Evolutionary conservation across 2,113 vertebrate genomes (phyloP).

Genomic region (Tupaia tana): DNA sequence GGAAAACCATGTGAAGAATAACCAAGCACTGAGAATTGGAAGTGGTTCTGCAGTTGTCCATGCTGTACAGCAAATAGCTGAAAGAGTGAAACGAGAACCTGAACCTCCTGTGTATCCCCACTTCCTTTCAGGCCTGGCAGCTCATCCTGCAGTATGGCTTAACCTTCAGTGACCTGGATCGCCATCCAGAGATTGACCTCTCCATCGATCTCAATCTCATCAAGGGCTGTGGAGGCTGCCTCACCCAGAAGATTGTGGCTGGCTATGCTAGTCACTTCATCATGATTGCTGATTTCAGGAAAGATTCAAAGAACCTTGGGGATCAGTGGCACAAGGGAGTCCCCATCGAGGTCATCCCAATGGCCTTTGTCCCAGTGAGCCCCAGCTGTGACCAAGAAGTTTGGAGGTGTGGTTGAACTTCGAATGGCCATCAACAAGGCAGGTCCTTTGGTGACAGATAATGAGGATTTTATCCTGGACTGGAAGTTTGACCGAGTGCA

Average conservation of each 20-base stretch:
- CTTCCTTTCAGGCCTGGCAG: too few relatives aligned
- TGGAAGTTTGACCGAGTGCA: slow-evolving; percentile 97
- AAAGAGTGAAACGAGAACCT: too few relatives aligned
- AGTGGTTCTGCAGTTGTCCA: too few relatives aligned
- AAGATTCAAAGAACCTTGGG: slow-evolving; percentile 93
- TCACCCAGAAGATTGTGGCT: slow-evolving; percentile 98
- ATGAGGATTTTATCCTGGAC: slow-evolving; percentile 98
- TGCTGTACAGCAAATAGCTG: too few relatives aligned
- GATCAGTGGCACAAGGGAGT: slow-evolving; percentile 98
- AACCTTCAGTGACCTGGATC: too few relatives aligned
- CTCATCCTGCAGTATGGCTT: too few relatives aligned
- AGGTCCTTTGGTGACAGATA: slow-evolving; percentile 98
- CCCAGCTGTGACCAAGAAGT: slow-evolving; percentile 89
- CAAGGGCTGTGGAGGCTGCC: slow-evolving; percentile 98
- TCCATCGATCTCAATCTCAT: slow-evolving; percentile 92
- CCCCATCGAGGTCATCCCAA: slow-evolving; percentile 97
- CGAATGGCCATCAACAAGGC: slow-evolving; percentile 98
- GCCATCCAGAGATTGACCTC: too few relatives aligned
- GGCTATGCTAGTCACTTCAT: slow-evolving; percentile 95
- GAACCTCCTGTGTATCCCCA: too few relatives aligned
- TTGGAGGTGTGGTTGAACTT: slow-evolving; percentile 91
- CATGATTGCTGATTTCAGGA: slow-evolving; percentile 97
- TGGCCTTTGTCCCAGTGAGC: slow-evolving; percentile 95
- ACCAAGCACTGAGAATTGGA: too few relatives aligned
- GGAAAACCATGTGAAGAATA: slow-evolving; percentile 86